A percentile compares a stretch with the other conserved stretches of the same genome.
These are phyloP conservation scores for Rugalucina vietnamica DNA, from an alignment of 2,888 invertebrate genomes.

Conservation along the genomic window DNA sequence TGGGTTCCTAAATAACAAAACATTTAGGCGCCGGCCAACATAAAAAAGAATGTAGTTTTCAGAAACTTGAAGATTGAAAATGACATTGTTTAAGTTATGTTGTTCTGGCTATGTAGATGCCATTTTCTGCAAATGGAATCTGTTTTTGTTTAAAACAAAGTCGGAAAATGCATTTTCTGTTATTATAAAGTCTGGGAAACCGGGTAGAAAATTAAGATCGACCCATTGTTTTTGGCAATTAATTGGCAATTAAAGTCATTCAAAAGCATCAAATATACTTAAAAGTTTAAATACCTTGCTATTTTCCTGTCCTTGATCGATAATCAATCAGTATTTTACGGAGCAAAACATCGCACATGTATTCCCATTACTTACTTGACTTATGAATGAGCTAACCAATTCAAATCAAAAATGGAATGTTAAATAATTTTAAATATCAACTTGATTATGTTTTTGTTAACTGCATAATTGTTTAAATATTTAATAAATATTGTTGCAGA, in stretches of 20 bases:
- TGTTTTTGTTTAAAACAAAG: too few relatives aligned
- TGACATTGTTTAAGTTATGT: too few relatives aligned
- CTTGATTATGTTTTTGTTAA: too few relatives aligned
- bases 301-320: background rate
- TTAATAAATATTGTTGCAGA: too few relatives aligned
- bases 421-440: constrained; percentile 51
- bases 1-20: too few relatives aligned
- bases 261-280: background rate
- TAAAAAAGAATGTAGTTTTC: too few relatives aligned
- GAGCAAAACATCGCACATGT: background rate
- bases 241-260: background rate
- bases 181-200: constrained; percentile 1
- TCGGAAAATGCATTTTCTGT: too few relatives aligned
- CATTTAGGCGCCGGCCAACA: too few relatives aligned
- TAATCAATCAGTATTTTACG: constrained; percentile 3
- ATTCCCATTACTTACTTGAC: constrained; percentile 3
- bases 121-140: too few relatives aligned
- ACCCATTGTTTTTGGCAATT: background rate
- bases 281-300: constrained; percentile 19
- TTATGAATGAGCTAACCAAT: constrained; percentile 57
- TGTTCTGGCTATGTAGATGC: too few relatives aligned
- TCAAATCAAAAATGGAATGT: constrained; percentile 51
- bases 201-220: background rate
- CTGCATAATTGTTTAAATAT: too few relatives aligned
- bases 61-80: too few relatives aligned